Evolutionary conservation across 2,797 vertebrate genomes (phyloP).

Genomic region (Malacoctenus gilli): DNA sequence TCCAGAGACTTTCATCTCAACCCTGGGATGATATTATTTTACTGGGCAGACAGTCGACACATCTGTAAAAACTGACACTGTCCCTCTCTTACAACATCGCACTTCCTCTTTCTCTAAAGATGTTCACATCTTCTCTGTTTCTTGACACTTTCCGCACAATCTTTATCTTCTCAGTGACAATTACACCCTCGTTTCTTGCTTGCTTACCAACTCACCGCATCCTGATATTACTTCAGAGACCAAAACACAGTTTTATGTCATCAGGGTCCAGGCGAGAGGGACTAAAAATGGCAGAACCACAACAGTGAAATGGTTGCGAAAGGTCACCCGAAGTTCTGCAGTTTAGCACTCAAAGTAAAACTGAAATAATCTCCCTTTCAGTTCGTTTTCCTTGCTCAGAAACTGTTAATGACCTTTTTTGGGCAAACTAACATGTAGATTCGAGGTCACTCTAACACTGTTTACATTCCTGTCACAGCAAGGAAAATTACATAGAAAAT

Average conservation of each 20-base stretch:
- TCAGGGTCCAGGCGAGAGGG: neutral
- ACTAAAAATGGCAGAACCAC: neutral
- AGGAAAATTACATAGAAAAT: constrained; percentile 13
- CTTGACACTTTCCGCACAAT: no score
- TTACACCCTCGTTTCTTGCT: no score
- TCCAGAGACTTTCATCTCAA: constrained; percentile 12
- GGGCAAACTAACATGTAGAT: constrained; percentile 6
- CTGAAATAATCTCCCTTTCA: neutral
- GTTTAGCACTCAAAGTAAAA: neutral
- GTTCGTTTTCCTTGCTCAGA: neutral
- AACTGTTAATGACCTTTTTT: neutral
- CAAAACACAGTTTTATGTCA: neutral
- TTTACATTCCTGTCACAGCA: neutral
- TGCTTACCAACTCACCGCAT: no score
- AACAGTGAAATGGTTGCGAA: neutral
- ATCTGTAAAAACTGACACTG: neutral
- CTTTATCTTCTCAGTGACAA: neutral
- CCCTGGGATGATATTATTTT: constrained; percentile 16
- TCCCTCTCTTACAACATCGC: neutral
- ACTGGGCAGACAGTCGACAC: neutral
- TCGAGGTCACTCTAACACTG: neutral
- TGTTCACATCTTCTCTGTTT: neutral
- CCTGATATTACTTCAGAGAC: neutral
- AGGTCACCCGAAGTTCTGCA: neutral
- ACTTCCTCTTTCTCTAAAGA: neutral